Conservation (phyloP, 2,113 vertebrate genomes). For the Antechinus stuartii region DNA sequence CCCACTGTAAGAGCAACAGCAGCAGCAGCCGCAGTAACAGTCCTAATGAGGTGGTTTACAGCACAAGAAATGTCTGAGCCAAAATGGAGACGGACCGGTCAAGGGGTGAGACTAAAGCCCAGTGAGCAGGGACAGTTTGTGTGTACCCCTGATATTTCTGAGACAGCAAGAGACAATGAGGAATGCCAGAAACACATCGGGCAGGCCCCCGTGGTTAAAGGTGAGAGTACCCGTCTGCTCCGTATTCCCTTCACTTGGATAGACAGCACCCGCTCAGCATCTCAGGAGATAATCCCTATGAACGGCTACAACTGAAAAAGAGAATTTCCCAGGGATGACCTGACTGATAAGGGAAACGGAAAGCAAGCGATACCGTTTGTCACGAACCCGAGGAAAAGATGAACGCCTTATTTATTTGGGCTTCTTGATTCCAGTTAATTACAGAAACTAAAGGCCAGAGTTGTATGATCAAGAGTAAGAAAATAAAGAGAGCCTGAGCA, state of each 20-base stretch:
- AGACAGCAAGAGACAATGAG: not conserved
- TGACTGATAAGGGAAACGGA: not conserved
- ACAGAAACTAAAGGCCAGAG: not conserved
- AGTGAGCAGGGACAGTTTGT: not conserved
- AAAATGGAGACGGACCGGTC: not conserved
- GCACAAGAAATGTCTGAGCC: not conserved
- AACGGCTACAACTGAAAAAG: not conserved
- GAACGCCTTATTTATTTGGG: slow-evolving; percentile 38
- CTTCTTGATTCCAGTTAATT: slow-evolving; percentile 54
- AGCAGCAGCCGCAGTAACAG: not conserved
- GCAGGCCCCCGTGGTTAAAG: not conserved
- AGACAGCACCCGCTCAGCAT: not conserved
- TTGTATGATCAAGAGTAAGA: not conserved
- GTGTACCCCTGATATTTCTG: not conserved
- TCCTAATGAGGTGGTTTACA: not conserved
- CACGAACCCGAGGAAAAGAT: slow-evolving; percentile 8
- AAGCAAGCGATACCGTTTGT: not conserved
- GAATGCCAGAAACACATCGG: not conserved
- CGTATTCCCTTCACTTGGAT: not conserved
- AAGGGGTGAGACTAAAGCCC: not conserved
- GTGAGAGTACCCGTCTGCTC: not conserved
- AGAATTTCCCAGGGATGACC: not conserved
- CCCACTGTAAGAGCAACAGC: not conserved
- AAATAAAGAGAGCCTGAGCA: not conserved
- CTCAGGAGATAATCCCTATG: not conserved